A percentile compares a stretch with the other conserved stretches of the same genome.
Evolutionary conservation across 2,113 vertebrate genomes (phyloP).

Genomic region (Mugil cephalus): DNA sequence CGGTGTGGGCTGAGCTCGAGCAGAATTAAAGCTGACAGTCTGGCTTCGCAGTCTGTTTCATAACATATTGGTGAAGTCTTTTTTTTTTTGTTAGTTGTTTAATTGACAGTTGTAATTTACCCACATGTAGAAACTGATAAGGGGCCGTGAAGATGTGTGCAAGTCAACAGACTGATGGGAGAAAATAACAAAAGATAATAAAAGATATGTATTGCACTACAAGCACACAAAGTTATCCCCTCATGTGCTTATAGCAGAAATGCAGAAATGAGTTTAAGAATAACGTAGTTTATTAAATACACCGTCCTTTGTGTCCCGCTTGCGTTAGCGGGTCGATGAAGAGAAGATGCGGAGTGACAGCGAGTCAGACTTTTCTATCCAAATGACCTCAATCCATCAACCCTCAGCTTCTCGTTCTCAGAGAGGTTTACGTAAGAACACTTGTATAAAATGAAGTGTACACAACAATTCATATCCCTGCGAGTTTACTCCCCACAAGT

Average conservation of each 20-base stretch:
- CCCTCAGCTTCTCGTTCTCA: constrained; percentile 30
- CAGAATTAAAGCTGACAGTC: constrained; percentile 48
- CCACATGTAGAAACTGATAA: constrained; percentile 14
- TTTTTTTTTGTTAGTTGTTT: neutral
- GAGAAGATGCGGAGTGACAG: constrained; percentile 32
- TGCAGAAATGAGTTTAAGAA: constrained; percentile 5
- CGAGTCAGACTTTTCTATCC: constrained; percentile 40
- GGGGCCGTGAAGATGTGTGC: constrained; percentile 7
- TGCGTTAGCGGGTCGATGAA: constrained; percentile 20
- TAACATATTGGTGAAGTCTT: constrained; percentile 35
- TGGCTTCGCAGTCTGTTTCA: constrained; percentile 46
- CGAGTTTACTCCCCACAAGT: constrained; percentile 32
- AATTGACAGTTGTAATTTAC: constrained; percentile 35
- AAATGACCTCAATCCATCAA: constrained; percentile 62
- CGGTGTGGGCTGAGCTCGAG: constrained; percentile 25
- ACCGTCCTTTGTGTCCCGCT: constrained; percentile 15
- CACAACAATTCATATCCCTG: constrained; percentile 23
- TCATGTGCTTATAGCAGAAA: neutral
- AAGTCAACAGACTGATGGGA: neutral
- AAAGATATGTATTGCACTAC: neutral
- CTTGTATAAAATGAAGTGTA: constrained; percentile 23
- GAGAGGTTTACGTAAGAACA: constrained; percentile 38
- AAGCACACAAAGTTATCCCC: neutral
- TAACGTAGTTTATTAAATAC: constrained; percentile 33
- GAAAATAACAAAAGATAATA: neutral